Base-by-base conservation (phyloP, 2,888 invertebrate genomes). In the Andrena hattorfiana region DNA sequence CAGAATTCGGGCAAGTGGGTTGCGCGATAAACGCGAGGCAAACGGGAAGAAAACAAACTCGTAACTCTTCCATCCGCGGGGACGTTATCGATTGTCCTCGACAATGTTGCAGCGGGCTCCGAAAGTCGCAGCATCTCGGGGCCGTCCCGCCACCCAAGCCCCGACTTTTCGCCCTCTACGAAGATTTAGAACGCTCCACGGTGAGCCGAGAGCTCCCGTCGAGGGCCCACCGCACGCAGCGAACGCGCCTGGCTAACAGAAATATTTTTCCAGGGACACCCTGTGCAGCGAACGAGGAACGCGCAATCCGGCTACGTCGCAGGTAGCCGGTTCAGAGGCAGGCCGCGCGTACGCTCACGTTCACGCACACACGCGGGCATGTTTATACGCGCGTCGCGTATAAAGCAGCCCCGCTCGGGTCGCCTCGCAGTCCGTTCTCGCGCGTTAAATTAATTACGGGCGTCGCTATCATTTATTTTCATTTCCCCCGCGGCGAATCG, bases 401-500 rank as follows among this genome's bases (percentile, higher is more conserved):
- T 84, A 90, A 90, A 88, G 91, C 89, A 89, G 85, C 87, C 82
- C 82, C 85, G 89, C 88, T 88, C 87, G 81, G 83, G 86, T 87
- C 83, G 87, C 85, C 84, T 88, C 85, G 87, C 85, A 89, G 89
- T 90, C 87, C 85, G 87, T 89, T 89, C 85, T 87, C 88, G 87
- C 90, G 89, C 90, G 91, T 89, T 92, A 92, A 92, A 92, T 93
- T 93, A 92, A 93, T 93, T 93, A 93, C 92, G 88, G 90, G 87
- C 87, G 85, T 86, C 88, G 90, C 91, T 91, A 92, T 93, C 93
- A 92, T 93, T 93, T 92, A 93, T 93, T 93, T 93, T 93, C 92
- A 92, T 93, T 93, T 93, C 92, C 89, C 91, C 89, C 89, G 89
- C 88, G 86, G 90, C 90, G 90, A 88, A 89, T 89, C 87, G 83